These are phyloP conservation scores for Lithophane leautieri DNA, from an alignment of 2,888 invertebrate genomes.

Conservation along the genomic window DNA sequence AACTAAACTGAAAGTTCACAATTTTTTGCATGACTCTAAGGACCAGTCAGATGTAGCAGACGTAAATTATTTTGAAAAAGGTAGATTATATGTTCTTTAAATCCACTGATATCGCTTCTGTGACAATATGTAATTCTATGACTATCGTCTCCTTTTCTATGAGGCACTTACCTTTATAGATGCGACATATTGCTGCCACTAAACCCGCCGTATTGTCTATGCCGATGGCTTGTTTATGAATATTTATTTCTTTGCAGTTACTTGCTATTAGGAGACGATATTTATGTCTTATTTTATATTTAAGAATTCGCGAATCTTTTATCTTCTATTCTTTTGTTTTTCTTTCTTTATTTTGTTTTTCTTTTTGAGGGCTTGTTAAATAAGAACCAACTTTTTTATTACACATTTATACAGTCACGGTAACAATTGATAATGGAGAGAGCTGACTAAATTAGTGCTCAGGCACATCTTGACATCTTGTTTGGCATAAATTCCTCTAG, in stretches of 20 bases:
- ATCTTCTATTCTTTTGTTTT: neutral
- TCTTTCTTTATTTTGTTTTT: neutral
- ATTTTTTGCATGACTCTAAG: neutral
- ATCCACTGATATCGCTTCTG: slow-evolving; percentile 6
- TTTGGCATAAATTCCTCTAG: slow-evolving; percentile 39
- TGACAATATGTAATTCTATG: slow-evolving; percentile 29
- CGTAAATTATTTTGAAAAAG: neutral
- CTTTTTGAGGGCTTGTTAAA: slow-evolving; percentile 19
- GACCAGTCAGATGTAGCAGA: neutral
- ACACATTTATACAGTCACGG: slow-evolving; percentile 36
- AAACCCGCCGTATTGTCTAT: slow-evolving; percentile 50
- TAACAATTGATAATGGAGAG: slow-evolving; percentile 15
- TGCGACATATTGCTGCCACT: slow-evolving; percentile 33
- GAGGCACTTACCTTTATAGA: slow-evolving; percentile 44
- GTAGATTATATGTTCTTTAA: neutral
- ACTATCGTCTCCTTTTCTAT: neutral
- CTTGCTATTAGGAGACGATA: too few relatives aligned
- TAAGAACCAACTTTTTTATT: slow-evolving; percentile 2
- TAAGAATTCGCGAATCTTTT: neutral
- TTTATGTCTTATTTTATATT: slow-evolving; percentile 5
- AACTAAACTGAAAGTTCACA: neutral
- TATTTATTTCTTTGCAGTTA: slow-evolving; percentile 42
- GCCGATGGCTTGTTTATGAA: slow-evolving; percentile 33
- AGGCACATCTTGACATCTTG: slow-evolving; percentile 30
- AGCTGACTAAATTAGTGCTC: slow-evolving; percentile 43